Evolutionary conservation across 1,140 invertebrate species (phyloP).

Genomic region (Hylaeus volcanicus): DNA sequence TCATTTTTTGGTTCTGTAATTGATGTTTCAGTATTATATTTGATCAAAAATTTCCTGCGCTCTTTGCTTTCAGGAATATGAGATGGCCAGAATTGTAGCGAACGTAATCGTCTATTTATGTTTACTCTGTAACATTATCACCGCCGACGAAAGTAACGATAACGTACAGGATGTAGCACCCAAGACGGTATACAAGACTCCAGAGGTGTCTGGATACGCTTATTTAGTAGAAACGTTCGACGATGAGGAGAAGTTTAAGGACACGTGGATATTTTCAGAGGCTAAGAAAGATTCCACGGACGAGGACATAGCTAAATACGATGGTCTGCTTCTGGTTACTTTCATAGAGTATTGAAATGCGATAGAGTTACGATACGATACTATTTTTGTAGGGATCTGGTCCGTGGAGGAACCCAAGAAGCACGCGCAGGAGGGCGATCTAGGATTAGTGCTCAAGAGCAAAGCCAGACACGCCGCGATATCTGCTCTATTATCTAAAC

Average conservation of each 20-base stretch:
- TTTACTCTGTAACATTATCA: conserved; percentile 39
- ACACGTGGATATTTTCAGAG: conserved; percentile 93
- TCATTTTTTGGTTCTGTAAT: no score
- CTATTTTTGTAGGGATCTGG: conserved; percentile 83
- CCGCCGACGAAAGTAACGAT: conserved; percentile 36
- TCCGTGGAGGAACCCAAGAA: conserved; percentile 88
- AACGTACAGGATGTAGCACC: conserved; percentile 21
- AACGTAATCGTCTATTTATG: conserved; percentile 44
- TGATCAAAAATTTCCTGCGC: neutral
- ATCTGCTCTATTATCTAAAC: conserved; percentile 88
- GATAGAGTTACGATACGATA: neutral
- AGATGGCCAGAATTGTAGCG: conserved; percentile 57
- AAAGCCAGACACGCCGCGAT: conserved; percentile 99
- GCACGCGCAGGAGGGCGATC: conserved; percentile 90
- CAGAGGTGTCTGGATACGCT: conserved; percentile 81
- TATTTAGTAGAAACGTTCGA: conserved; percentile 96
- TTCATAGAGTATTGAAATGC: no score
- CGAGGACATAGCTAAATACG: conserved; percentile 96
- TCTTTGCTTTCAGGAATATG: conserved; percentile 59
- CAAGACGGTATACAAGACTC: conserved; percentile 81
- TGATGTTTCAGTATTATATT: no score
- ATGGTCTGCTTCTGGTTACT: conserved; percentile 83
- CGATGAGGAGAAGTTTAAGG: conserved; percentile 86
- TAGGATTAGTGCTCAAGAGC: conserved; percentile 94
- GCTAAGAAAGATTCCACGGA: conserved; percentile 96